A percentile compares a stretch with the other conserved stretches of the same genome.
Evolutionary conservation across 2,888 invertebrate species (phyloP).

Genomic region (Blastobasis adustella): DNA sequence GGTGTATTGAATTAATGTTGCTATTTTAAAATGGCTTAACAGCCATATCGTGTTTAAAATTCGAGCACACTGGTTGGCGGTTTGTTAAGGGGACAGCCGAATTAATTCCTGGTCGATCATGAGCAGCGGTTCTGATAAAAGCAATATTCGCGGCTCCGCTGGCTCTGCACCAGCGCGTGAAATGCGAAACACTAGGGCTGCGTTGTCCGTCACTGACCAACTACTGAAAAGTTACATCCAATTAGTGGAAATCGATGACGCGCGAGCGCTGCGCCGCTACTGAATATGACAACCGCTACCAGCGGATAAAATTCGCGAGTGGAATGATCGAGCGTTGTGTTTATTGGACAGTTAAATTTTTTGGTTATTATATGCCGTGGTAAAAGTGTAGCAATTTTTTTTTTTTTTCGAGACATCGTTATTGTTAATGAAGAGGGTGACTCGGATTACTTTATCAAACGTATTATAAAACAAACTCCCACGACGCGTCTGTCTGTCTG

Average conservation of each 20-base stretch:
- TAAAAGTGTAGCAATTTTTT: no score
- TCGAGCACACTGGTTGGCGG: not conserved
- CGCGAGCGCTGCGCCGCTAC: slow-evolving; percentile 37
- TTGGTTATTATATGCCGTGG: no score
- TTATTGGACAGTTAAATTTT: no score
- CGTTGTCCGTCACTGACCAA: slow-evolving; percentile 10
- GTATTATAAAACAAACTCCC: no score
- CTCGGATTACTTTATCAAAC: no score
- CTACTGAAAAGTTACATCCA: slow-evolving; percentile 58
- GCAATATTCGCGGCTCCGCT: not conserved
- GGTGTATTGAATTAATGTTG: no score
- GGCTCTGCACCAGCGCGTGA: not conserved
- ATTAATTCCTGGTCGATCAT: not conserved
- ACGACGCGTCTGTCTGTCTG: no score
- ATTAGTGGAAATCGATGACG: slow-evolving; percentile 61
- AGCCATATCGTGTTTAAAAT: not conserved
- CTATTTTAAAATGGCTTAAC: no score
- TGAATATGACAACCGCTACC: slow-evolving; percentile 53
- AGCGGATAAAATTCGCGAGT: no score
- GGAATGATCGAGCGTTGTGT: no score
- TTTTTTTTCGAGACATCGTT: no score
- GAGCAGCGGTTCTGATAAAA: not conserved
- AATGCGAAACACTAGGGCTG: slow-evolving; percentile 3
- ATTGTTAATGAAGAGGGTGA: no score
- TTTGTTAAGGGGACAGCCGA: not conserved